Evolutionary conservation across 37 sponge, comb jelly and placozoan species (phyloP).

Genomic region (Mnemiopsis leidyi): DNA sequence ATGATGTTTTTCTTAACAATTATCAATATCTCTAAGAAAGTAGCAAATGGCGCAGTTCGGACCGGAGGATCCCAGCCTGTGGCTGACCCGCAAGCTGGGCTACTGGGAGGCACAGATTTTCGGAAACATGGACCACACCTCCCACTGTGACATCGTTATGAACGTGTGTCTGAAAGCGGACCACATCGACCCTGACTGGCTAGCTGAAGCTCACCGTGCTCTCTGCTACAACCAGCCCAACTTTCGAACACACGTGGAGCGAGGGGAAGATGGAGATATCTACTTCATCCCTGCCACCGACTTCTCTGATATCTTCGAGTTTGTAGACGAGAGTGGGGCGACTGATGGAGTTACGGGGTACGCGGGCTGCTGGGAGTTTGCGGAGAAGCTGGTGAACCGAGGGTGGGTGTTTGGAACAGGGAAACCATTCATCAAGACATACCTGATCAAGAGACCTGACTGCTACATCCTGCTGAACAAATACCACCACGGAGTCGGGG

Average conservation of each 20-base stretch:
- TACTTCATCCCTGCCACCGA: constrained; percentile 10
- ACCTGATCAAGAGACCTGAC: background rate
- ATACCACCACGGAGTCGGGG: background rate
- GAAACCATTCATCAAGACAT: background rate
- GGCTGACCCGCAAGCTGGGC: background rate
- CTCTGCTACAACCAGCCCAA: background rate
- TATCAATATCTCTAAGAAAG: no score
- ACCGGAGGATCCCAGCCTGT: background rate
- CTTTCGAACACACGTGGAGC: background rate
- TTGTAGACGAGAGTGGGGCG: constrained; percentile 15
- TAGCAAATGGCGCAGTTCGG: no score
- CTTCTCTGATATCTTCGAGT: constrained; percentile 38
- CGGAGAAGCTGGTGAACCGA: background rate
- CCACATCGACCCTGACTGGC: background rate
- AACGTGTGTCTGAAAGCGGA: background rate
- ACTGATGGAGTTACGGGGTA: background rate
- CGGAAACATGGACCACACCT: background rate
- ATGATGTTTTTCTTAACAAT: no score
- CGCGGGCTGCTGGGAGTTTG: constrained; percentile 8
- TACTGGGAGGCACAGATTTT: background rate
- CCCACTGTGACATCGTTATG: background rate
- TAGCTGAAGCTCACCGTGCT: background rate
- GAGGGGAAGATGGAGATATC: background rate
- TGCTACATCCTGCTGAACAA: background rate
- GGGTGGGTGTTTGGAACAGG: background rate